These are phyloP conservation scores for Tenthredo scrophulariae DNA, from an alignment of 2,888 invertebrate genomes.

Conservation along the genomic window DNA sequence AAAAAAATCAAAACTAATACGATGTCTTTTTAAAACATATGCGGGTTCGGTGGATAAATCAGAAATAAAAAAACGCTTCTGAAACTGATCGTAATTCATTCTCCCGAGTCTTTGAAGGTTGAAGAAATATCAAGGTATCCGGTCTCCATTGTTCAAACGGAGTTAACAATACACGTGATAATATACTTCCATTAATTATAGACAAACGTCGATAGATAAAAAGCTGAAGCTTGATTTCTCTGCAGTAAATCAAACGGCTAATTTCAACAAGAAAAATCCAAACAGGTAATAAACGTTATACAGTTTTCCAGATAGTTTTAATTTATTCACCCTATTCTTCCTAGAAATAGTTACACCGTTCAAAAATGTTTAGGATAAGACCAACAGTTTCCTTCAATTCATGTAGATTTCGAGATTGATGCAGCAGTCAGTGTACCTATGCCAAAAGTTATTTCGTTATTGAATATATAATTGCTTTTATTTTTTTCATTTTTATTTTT, in stretches of 20 bases:
- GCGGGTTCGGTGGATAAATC: background rate
- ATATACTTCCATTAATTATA: background rate
- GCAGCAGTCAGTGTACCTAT: background rate
- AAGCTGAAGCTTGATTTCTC: background rate
- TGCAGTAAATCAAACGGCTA: background rate
- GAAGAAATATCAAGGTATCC: background rate
- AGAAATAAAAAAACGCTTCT: background rate
- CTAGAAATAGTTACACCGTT: background rate
- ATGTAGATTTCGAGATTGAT: background rate
- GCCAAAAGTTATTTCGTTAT: background rate
- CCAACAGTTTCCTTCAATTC: background rate
- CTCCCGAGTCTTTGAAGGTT: background rate
- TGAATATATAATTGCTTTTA: background rate
- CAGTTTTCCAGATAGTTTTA: background rate
- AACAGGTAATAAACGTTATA: slow-evolving; percentile 23
- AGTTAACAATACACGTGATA: background rate
- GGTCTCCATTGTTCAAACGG: background rate
- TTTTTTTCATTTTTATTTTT: background rate
- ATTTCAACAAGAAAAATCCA: background rate
- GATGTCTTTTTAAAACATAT: background rate
- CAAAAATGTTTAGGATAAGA: background rate
- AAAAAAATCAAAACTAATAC: background rate
- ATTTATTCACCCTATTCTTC: background rate
- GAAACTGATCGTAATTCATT: background rate
- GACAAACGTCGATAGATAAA: slow-evolving; percentile 6